phyloP scores from a whole-genome alignment of 2,113 vertebrate species.

The Laticauda laticaudata region DNA sequence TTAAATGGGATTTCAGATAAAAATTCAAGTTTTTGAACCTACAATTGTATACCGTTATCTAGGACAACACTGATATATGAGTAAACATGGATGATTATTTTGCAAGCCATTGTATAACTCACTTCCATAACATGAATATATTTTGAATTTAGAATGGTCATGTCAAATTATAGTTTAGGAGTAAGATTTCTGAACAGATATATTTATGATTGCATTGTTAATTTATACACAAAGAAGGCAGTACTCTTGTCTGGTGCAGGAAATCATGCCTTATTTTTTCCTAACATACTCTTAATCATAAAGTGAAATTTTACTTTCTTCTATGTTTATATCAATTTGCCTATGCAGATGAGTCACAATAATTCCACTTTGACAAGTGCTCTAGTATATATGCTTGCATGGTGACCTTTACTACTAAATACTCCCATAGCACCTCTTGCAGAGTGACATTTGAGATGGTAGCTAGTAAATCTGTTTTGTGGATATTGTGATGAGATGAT shows the following conservation, averaged over 20 bases:
- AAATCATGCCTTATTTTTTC: neutral
- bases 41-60: neutral
- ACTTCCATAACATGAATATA: neutral
- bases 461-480: constrained; percentile 25
- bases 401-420: constrained; percentile 20
- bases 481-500: constrained; percentile 19
- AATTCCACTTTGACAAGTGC: constrained; percentile 9
- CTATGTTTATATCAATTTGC: neutral
- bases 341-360: neutral
- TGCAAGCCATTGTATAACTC: neutral
- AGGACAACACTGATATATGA: neutral
- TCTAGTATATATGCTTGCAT: neutral
- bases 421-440: neutral
- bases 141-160: neutral
- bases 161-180: neutral
- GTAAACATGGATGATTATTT: neutral
- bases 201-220: neutral
- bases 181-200: neutral
- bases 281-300: neutral
- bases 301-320: neutral
- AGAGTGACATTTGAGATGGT: constrained; percentile 25
- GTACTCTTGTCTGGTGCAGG: neutral
- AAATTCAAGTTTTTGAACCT: neutral
- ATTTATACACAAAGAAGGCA: neutral
- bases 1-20: neutral